Conservation (phyloP, 2,113 vertebrate genomes). For the Lates calcarifer region DNA sequence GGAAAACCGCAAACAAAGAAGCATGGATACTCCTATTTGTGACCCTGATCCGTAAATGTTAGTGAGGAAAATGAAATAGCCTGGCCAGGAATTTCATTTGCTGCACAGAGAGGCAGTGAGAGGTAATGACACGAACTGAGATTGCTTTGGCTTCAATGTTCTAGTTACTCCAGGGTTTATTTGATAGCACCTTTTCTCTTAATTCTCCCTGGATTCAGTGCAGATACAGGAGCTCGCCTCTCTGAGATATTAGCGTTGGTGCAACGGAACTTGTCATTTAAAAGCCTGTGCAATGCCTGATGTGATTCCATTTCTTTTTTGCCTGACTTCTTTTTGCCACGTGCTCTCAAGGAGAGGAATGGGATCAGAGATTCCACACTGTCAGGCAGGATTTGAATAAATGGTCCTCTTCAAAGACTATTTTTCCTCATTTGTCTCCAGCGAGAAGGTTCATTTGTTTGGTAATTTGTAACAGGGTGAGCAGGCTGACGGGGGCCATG, state of each 20-base stretch:
- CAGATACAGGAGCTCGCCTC: conserved; percentile 40
- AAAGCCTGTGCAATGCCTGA: conserved; percentile 64
- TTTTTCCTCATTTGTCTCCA: conserved; percentile 82
- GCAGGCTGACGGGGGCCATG: conserved; percentile 59
- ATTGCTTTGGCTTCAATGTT: conserved; percentile 30
- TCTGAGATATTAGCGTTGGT: conserved; percentile 47
- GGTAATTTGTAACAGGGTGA: conserved; percentile 71
- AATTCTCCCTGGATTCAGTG: conserved; percentile 47
- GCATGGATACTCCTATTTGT: conserved; percentile 18
- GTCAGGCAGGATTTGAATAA: conserved; percentile 80
- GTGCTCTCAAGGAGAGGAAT: conserved; percentile 58
- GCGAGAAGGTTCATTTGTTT: conserved; percentile 80
- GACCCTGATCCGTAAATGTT: conserved; percentile 44
- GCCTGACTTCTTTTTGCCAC: conserved; percentile 56
- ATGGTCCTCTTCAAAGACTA: conserved; percentile 76
- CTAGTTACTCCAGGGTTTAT: conserved; percentile 40
- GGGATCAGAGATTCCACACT: conserved; percentile 72
- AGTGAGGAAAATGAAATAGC: conserved; percentile 41
- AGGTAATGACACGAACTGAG: conserved; percentile 33
- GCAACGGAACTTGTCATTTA: conserved; percentile 66
- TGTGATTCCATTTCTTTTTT: conserved; percentile 57
- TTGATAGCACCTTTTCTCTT: conserved; percentile 45
- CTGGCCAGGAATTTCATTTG: conserved; percentile 3
- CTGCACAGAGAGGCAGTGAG: conserved; percentile 33
- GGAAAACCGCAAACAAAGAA: conserved; percentile 42